Percentiles rank a stretch among this genome's conserved stretches.
phyloP scores from a whole-genome alignment of 2,888 invertebrate species.

The Dynastes tityus region DNA sequence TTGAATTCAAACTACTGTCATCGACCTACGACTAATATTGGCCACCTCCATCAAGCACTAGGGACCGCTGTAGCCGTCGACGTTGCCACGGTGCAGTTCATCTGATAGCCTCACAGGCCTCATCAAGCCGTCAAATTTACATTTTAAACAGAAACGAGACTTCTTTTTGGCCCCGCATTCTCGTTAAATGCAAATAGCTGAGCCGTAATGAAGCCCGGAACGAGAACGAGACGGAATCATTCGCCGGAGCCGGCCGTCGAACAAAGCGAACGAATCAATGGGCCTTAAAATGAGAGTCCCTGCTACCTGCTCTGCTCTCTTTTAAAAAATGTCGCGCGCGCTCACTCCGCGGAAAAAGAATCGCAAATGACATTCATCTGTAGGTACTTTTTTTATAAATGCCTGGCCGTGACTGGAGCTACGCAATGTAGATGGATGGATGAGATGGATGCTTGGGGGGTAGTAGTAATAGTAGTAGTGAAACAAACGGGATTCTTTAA shows the following conservation, averaged over 20 bases:
- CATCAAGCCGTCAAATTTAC: conserved; percentile 66
- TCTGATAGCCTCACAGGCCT: conserved; percentile 63
- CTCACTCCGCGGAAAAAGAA: conserved; percentile 42
- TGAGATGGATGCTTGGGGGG: conserved; percentile 33
- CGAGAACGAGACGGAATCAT: conserved; percentile 57
- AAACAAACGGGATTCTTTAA: conserved; percentile 45
- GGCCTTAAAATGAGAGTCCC: conserved; percentile 56
- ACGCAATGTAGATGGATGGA: conserved; percentile 23
- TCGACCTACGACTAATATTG: background rate
- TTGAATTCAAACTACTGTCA: too few species aligned
- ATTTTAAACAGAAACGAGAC: conserved; percentile 64
- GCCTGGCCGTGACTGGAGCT: conserved; percentile 13
- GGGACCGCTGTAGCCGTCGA: conserved; percentile 28
- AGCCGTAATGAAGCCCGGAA: conserved; percentile 62
- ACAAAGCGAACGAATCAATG: conserved; percentile 57
- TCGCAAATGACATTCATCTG: conserved; percentile 57
- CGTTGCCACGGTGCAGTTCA: conserved; percentile 62
- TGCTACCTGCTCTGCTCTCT: conserved; percentile 46
- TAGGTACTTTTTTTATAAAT: conserved; percentile 38
- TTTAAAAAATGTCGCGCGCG: conserved; percentile 58
- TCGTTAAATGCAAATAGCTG: conserved; percentile 68
- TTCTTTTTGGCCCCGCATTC: conserved; percentile 64
- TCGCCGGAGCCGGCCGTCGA: conserved; percentile 48
- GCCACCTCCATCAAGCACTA: conserved; percentile 10
- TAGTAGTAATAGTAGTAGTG: conserved; percentile 21